These are phyloP conservation scores for Bolinopsis microptera DNA, from an alignment of 37 sponge, comb jelly and placozoan species.

Conservation along the genomic window DNA sequence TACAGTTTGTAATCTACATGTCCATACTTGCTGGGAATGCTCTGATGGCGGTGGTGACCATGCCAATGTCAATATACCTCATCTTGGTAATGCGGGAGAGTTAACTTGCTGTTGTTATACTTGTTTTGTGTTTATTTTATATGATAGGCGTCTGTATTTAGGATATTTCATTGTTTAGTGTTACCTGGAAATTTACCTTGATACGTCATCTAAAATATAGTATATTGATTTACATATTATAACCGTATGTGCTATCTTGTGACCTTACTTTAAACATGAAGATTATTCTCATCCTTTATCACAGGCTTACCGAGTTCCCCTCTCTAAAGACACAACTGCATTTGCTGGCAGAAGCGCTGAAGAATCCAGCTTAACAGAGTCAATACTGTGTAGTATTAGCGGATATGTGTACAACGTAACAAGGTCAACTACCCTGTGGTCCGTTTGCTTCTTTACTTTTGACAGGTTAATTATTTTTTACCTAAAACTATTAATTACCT, in stretches of 20 bases:
- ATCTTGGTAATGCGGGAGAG: neutral
- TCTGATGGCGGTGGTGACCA: neutral
- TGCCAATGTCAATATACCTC: constrained; percentile 24
- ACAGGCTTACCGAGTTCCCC: constrained; percentile 7
- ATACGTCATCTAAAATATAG: too few relatives aligned
- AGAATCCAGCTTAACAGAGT: neutral
- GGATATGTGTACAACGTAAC: constrained; percentile 58
- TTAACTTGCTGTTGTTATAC: too few relatives aligned
- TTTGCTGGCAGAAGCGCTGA: neutral
- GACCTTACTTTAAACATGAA: too few relatives aligned
- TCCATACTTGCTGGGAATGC: constrained; percentile 6
- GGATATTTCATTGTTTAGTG: too few relatives aligned
- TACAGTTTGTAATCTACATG: constrained; percentile 44
- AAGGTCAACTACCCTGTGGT: constrained; percentile 50
- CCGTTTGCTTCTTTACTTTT: constrained; percentile 32
- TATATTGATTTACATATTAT: too few relatives aligned
- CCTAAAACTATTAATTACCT: too few relatives aligned
- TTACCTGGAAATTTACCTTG: too few relatives aligned
- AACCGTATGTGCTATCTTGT: too few relatives aligned
- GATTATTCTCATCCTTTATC: too few relatives aligned
- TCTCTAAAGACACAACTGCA: neutral
- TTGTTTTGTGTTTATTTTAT: too few relatives aligned
- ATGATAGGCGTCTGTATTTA: too few relatives aligned
- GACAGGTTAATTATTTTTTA: constrained; percentile 65
- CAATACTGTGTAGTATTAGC: neutral